These are phyloP conservation scores for Coregonus suidteri DNA, from an alignment of 2,797 vertebrate species.

Conservation along the genomic window DNA sequence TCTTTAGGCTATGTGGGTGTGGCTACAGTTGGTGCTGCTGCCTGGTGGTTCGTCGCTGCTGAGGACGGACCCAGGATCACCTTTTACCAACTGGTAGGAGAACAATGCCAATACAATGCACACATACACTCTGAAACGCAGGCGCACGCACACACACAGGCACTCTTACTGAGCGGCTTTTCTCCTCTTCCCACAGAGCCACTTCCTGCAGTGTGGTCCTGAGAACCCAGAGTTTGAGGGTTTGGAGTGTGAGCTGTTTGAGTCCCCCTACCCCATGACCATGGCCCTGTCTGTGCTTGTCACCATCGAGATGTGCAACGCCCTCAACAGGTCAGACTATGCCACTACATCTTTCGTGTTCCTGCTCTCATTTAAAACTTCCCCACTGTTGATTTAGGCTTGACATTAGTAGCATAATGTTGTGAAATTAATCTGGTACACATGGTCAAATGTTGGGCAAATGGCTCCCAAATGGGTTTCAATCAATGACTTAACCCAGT, in stretches of 20 bases:
- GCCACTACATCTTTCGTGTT: neutral
- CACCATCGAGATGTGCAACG: constrained; percentile 99
- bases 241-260: constrained; percentile 89
- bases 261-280: constrained; percentile 97
- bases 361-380: too few species aligned
- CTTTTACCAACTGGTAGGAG: constrained; percentile 86
- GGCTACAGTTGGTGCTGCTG: constrained; percentile 94
- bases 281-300: constrained; percentile 98
- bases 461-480: neutral
- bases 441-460: neutral
- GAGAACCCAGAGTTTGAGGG: constrained; percentile 89
- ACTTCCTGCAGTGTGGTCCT: constrained; percentile 78
- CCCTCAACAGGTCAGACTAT: constrained; percentile 91
- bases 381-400: neutral
- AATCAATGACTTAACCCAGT: neutral
- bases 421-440: neutral
- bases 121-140: too few species aligned
- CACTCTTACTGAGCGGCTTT: neutral
- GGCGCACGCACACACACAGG: too few species aligned
- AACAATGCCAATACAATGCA: too few species aligned
- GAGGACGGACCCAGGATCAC: constrained; percentile 87
- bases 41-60: constrained; percentile 97
- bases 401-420: neutral
- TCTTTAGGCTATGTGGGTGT: constrained; percentile 81
- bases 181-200: constrained; percentile 67